These are phyloP conservation scores for Thumatha senex DNA, from an alignment of 2,888 invertebrate genomes.

Conservation along the genomic window DNA sequence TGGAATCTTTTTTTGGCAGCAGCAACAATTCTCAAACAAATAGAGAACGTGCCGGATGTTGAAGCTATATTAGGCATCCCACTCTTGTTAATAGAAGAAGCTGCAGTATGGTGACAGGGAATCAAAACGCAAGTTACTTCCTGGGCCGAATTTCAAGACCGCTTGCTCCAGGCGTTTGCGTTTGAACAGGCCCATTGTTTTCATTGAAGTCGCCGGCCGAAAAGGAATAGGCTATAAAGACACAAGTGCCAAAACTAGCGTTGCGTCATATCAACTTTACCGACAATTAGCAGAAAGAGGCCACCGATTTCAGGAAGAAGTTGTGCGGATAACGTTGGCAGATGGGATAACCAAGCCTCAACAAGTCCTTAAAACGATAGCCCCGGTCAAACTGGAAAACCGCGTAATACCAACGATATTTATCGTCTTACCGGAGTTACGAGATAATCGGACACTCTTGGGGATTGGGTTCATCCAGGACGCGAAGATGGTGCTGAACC, in stretches of 20 bases:
- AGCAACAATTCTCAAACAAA: neutral
- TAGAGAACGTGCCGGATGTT: neutral
- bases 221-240: neutral
- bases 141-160: neutral
- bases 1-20: neutral
- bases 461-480: conserved; percentile 24
- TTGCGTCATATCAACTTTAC: neutral
- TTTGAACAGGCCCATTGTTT: neutral
- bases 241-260: neutral
- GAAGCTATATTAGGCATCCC: neutral
- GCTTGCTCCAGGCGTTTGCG: neutral
- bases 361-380: neutral
- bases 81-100: neutral
- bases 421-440: conserved; percentile 7
- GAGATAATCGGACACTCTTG: conserved; percentile 14
- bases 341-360: neutral
- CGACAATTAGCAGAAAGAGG: neutral
- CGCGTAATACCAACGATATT: conserved; percentile 1
- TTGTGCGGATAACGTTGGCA: neutral
- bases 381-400: neutral
- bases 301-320: neutral
- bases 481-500: conserved; percentile 14
- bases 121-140: neutral
- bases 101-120: neutral
- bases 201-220: neutral